Evolutionary conservation across 2,888 invertebrate genomes (phyloP).

Genomic region (Sarcophaga subvicina): DNA sequence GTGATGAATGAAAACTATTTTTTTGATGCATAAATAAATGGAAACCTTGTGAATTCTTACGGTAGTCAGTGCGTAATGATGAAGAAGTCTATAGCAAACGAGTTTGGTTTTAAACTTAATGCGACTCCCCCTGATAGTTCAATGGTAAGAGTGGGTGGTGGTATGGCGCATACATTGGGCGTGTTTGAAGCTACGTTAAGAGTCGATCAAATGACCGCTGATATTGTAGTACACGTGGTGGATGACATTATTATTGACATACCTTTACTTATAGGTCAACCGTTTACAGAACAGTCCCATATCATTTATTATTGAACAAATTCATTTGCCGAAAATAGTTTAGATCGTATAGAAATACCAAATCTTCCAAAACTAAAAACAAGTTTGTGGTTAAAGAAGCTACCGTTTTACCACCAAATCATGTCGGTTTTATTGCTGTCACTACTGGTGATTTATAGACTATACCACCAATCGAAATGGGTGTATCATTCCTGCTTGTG

Average conservation of each 20-base stretch:
- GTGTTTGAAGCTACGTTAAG: background rate
- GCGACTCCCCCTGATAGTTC: background rate
- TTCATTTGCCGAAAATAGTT: constrained; percentile 19
- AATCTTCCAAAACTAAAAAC: background rate
- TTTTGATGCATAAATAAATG: background rate
- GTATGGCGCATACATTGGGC: background rate
- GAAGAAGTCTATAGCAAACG: background rate
- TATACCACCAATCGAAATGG: constrained; percentile 16
- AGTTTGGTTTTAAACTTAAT: background rate
- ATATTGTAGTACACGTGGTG: constrained; percentile 4
- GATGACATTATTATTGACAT: constrained; percentile 27
- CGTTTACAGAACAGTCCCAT: constrained; percentile 27
- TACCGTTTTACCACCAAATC: background rate
- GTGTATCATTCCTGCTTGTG: constrained; percentile 17
- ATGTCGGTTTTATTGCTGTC: background rate
- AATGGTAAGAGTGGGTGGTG: constrained; percentile 7
- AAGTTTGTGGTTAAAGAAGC: constrained; percentile 20
- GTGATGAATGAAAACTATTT: constrained; percentile 17
- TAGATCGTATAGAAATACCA: constrained; percentile 6
- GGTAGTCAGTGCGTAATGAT: constrained; percentile 41
- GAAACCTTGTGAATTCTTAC: constrained; percentile 9
- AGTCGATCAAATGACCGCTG: constrained; percentile 1
- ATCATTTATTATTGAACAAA: constrained; percentile 11
- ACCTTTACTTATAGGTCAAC: constrained; percentile 25
- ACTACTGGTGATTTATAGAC: constrained; percentile 3